Percentiles rank a stretch among this genome's conserved stretches.
phyloP scores from a whole-genome alignment of 2,888 invertebrate genomes.

The Melanchra persicariae region DNA sequence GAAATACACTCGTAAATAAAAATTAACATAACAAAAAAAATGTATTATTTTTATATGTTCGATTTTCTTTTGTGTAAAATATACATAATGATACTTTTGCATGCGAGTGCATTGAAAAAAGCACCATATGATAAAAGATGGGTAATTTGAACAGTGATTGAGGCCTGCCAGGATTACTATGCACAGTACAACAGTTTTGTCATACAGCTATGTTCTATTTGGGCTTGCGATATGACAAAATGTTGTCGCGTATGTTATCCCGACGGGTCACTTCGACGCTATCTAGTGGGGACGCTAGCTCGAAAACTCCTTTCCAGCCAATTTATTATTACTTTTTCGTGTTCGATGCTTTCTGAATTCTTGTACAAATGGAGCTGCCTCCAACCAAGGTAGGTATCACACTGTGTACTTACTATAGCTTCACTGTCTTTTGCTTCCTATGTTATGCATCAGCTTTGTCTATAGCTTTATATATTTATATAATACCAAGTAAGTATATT shows the following conservation, averaged over 20 bases:
- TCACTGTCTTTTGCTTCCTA: slow-evolving; percentile 73
- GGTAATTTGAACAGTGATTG: slow-evolving; percentile 1
- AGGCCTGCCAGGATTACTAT: neutral
- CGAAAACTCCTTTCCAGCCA: slow-evolving; percentile 46
- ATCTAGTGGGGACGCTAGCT: slow-evolving; percentile 52
- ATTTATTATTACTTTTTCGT: slow-evolving; percentile 59
- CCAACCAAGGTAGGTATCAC: slow-evolving; percentile 84
- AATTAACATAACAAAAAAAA: neutral
- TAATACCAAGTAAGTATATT: slow-evolving; percentile 45
- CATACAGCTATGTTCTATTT: neutral
- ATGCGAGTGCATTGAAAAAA: neutral
- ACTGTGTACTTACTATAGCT: slow-evolving; percentile 71
- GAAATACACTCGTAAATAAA: slow-evolving; percentile 6
- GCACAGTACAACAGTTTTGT: neutral
- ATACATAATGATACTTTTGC: slow-evolving; percentile 2
- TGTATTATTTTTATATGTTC: neutral
- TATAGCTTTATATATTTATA: slow-evolving; percentile 67
- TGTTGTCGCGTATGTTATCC: neutral
- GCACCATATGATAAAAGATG: neutral
- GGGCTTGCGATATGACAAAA: neutral
- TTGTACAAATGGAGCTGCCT: slow-evolving; percentile 76
- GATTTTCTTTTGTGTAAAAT: neutral
- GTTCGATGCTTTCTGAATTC: slow-evolving; percentile 62
- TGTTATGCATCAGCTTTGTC: slow-evolving; percentile 71
- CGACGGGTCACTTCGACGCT: slow-evolving; percentile 13